phyloP scores from a whole-genome alignment of 2,113 vertebrate species.

The Globicephala melas region DNA sequence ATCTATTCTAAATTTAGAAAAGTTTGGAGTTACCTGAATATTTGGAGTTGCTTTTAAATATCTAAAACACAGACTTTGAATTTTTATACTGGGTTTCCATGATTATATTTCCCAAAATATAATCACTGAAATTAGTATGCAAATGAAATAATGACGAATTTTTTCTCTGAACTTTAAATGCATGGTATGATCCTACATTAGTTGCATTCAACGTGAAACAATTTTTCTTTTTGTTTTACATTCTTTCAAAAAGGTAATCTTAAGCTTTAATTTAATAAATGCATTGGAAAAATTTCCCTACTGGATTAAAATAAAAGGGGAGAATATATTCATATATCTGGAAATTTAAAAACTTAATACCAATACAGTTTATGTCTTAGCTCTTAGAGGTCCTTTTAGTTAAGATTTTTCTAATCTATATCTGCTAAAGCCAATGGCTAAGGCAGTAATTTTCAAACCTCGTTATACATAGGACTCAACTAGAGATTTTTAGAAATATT shows the following conservation, averaged over 20 bases:
- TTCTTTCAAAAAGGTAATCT: neutral
- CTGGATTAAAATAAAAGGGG: neutral
- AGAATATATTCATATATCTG: neutral
- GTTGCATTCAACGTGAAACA: neutral
- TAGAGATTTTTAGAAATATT: neutral
- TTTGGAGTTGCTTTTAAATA: conserved; percentile 28
- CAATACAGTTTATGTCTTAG: neutral
- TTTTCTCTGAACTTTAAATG: neutral
- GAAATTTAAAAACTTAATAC: neutral
- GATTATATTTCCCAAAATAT: neutral
- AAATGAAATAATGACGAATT: neutral
- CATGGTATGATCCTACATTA: neutral
- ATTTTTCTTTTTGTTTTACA: neutral
- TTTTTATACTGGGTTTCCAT: neutral
- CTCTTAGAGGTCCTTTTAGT: neutral
- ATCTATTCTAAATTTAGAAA: conserved; percentile 15
- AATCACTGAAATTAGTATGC: neutral
- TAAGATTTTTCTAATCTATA: neutral
- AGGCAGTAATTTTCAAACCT: neutral
- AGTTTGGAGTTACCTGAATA: neutral
- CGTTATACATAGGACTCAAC: neutral
- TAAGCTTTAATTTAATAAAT: neutral
- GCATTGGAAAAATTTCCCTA: neutral
- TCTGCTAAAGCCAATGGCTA: neutral
- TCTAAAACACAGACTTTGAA: neutral